Percentiles rank a stretch among this genome's conserved stretches.
These are phyloP conservation scores for Iphiclides podalirius DNA, from an alignment of 2,888 invertebrate genomes.

Conservation along the genomic window DNA sequence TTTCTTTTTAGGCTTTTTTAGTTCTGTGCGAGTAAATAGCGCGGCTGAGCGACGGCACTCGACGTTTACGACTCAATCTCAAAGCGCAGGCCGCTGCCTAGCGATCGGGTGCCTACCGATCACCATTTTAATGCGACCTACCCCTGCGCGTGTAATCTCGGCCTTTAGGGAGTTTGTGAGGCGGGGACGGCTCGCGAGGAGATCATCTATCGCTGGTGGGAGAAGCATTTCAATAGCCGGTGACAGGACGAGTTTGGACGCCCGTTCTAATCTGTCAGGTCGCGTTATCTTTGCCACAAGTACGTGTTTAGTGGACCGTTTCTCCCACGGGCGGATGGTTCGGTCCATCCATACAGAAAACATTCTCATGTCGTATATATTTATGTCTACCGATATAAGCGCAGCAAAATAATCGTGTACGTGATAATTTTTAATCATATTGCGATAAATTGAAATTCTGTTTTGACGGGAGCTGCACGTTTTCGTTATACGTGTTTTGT, in stretches of 20 bases:
- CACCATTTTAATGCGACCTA: slow-evolving; percentile 60
- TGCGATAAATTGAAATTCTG: too few relatives aligned
- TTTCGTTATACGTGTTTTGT: too few relatives aligned
- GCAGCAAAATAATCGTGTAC: too few relatives aligned
- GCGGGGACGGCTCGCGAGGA: slow-evolving; percentile 35
- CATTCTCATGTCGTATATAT: too few relatives aligned
- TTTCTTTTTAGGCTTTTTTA: slow-evolving; percentile 36
- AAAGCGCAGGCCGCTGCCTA: slow-evolving; percentile 62
- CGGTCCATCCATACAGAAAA: too few relatives aligned
- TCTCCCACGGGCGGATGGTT: slow-evolving; percentile 57
- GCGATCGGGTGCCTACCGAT: slow-evolving; percentile 54
- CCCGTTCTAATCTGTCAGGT: slow-evolving; percentile 60
- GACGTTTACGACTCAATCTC: slow-evolving; percentile 80
- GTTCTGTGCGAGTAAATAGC: slow-evolving; percentile 62
- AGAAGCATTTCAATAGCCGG: slow-evolving; percentile 54
- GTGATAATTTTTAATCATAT: too few relatives aligned
- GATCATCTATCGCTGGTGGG: slow-evolving; percentile 52
- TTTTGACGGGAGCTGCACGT: too few relatives aligned
- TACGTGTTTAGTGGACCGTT: slow-evolving; percentile 48
- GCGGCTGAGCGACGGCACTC: slow-evolving; percentile 62
- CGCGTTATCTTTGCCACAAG: slow-evolving; percentile 61
- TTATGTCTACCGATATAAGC: too few relatives aligned
- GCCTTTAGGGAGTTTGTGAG: slow-evolving; percentile 26
- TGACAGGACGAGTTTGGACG: slow-evolving; percentile 64
- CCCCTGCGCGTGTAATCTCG: slow-evolving; percentile 35